A percentile compares a stretch with the other conserved stretches of the same genome.
These are phyloP conservation scores for Thamnaconus septentrionalis DNA, from an alignment of 2,113 vertebrate species.

Conservation along the genomic window DNA sequence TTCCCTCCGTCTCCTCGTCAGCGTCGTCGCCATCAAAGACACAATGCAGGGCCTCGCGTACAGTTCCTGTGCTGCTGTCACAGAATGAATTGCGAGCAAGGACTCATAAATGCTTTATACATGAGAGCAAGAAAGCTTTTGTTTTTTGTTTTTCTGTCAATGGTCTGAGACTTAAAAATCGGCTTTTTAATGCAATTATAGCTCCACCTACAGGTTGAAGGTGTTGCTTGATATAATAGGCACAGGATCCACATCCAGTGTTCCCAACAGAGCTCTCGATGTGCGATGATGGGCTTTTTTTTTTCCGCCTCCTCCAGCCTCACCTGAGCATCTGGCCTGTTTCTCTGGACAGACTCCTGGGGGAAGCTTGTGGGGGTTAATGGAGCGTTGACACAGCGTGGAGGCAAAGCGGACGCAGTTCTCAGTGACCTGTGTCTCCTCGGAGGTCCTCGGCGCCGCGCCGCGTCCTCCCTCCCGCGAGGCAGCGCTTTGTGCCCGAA, in stretches of 20 bases:
- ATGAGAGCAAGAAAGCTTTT: no score
- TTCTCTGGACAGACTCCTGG: conserved; percentile 37
- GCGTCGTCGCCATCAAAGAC: no score
- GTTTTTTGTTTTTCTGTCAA: not conserved
- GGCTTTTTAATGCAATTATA: conserved; percentile 20
- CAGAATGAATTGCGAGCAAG: no score
- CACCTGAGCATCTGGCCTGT: conserved; percentile 14
- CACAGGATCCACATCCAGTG: no score
- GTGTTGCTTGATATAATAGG: not conserved
- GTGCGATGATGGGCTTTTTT: no score
- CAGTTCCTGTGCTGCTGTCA: no score
- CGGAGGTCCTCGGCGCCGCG: conserved; percentile 36
- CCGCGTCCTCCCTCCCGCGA: conserved; percentile 43
- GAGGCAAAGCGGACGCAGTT: conserved; percentile 57
- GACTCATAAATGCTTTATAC: no score
- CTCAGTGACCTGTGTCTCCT: conserved; percentile 65
- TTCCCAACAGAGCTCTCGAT: no score
- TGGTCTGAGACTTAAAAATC: not conserved
- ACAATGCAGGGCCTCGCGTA: no score
- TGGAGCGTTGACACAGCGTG: conserved; percentile 66
- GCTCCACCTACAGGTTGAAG: conserved; percentile 50
- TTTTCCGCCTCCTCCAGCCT: conserved; percentile 34
- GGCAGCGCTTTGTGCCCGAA: conserved; percentile 49
- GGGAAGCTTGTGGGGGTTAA: conserved; percentile 52
- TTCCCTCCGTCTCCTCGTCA: no score